phyloP scores from a whole-genome alignment of 1,140 invertebrate genomes.

The Eufriesea mexicana region DNA sequence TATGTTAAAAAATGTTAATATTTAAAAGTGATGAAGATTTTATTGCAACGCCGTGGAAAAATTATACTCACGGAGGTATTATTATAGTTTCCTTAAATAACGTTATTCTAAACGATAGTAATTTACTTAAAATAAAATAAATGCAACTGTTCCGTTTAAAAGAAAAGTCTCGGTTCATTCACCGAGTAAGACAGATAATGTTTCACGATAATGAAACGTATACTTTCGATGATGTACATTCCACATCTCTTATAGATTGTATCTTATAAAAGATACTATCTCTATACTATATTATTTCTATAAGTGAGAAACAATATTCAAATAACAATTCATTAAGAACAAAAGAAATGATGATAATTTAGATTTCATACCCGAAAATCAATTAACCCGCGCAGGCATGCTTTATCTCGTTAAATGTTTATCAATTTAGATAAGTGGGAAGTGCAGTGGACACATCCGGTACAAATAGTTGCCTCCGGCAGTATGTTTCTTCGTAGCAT shows the following conservation, averaged over 20 bases:
- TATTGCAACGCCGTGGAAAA: neutral
- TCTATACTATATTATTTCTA: neutral
- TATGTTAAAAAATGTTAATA: neutral
- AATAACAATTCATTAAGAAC: neutral
- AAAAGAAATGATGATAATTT: neutral
- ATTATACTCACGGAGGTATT: neutral
- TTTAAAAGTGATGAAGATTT: neutral
- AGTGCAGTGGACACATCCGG: slow-evolving; percentile 64
- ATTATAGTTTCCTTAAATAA: neutral
- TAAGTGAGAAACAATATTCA: neutral
- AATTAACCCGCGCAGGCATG: slow-evolving; percentile 43
- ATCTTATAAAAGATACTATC: slow-evolving; percentile 20
- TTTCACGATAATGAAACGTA: slow-evolving; percentile 40
- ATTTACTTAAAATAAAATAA: slow-evolving; percentile 16
- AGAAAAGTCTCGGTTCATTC: slow-evolving; percentile 50
- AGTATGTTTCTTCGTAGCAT: slow-evolving; percentile 14
- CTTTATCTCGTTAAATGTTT: slow-evolving; percentile 59
- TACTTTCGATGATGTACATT: slow-evolving; percentile 49
- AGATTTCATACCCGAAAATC: slow-evolving; percentile 14
- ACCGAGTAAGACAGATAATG: slow-evolving; percentile 54
- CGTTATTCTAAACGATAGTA: neutral
- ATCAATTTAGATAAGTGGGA: slow-evolving; percentile 68
- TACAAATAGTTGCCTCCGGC: slow-evolving; percentile 47
- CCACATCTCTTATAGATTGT: slow-evolving; percentile 26
- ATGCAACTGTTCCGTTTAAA: neutral